These are phyloP conservation scores for Mobula hypostoma DNA, from an alignment of 2,113 vertebrate species.

Conservation along the genomic window DNA sequence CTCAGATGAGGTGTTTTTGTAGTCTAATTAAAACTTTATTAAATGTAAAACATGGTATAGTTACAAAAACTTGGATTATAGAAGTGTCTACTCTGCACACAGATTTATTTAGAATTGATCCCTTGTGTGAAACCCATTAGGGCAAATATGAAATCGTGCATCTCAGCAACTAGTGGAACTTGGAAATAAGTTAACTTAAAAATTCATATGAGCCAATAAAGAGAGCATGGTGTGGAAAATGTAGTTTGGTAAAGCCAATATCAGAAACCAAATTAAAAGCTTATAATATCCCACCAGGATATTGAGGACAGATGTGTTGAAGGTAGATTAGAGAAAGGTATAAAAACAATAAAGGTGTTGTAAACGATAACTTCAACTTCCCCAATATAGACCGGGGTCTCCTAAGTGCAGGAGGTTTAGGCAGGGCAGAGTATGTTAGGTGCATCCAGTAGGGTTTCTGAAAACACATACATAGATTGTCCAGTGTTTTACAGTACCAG, in stretches of 20 bases:
- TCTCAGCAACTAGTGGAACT: neutral
- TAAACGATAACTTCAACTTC: too few relatives aligned
- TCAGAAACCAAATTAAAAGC: neutral
- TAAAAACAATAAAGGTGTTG: too few relatives aligned
- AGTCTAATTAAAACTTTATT: neutral
- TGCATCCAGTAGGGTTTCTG: too few relatives aligned
- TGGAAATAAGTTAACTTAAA: neutral
- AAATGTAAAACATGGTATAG: neutral
- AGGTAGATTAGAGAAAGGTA: too few relatives aligned
- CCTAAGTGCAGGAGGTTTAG: too few relatives aligned
- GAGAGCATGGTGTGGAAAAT: neutral
- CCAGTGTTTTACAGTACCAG: too few relatives aligned
- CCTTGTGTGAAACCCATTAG: neutral
- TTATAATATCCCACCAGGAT: neutral
- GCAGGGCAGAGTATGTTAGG: too few relatives aligned
- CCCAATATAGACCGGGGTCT: too few relatives aligned
- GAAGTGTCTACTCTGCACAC: neutral
- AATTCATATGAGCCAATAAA: neutral
- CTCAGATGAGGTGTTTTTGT: neutral
- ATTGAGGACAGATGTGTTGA: too few relatives aligned
- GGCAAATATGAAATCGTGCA: neutral
- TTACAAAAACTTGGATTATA: neutral
- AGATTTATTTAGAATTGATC: neutral
- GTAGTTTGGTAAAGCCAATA: neutral
- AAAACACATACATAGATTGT: too few relatives aligned